Percentiles rank a stretch among this genome's conserved stretches.
These are phyloP conservation scores for Galago senegalensis DNA, from an alignment of 2,797 vertebrate species.

Conservation along the genomic window DNA sequence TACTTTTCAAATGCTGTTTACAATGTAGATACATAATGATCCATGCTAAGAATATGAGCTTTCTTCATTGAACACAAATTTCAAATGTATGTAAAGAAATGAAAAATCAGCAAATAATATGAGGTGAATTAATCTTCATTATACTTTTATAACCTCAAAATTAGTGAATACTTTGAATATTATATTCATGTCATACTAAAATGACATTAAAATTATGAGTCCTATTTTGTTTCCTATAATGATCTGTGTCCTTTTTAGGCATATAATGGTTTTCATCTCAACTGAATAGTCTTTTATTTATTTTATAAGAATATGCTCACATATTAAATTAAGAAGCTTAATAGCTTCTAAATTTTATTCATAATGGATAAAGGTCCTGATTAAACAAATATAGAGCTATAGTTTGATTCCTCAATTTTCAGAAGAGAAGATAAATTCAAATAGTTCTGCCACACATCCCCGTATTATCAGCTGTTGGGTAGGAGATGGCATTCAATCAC, in stretches of 20 bases:
- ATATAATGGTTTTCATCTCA: neutral
- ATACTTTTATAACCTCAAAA: neutral
- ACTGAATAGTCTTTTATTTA: slow-evolving; percentile 24
- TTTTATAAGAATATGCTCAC: neutral
- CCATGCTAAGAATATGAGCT: neutral
- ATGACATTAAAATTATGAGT: neutral
- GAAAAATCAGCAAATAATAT: neutral
- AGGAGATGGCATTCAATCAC: neutral
- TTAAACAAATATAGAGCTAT: neutral
- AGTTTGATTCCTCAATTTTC: neutral
- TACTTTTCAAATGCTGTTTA: neutral
- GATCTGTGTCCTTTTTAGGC: neutral
- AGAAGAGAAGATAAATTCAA: neutral
- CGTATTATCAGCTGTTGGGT: neutral
- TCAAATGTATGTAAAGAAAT: neutral
- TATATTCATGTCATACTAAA: neutral
- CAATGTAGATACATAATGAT: neutral
- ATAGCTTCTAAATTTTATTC: neutral
- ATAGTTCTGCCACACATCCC: neutral
- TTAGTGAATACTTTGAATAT: neutral
- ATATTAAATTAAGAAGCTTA: slow-evolving; percentile 11
- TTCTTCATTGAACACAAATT: neutral
- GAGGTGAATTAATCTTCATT: slow-evolving; percentile 1
- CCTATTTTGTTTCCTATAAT: neutral
- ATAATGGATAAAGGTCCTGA: neutral